Percentiles rank a stretch among this genome's conserved stretches.
These are phyloP conservation scores for Alosa alosa DNA, from an alignment of 2,113 vertebrate species.

Conservation along the genomic window DNA sequence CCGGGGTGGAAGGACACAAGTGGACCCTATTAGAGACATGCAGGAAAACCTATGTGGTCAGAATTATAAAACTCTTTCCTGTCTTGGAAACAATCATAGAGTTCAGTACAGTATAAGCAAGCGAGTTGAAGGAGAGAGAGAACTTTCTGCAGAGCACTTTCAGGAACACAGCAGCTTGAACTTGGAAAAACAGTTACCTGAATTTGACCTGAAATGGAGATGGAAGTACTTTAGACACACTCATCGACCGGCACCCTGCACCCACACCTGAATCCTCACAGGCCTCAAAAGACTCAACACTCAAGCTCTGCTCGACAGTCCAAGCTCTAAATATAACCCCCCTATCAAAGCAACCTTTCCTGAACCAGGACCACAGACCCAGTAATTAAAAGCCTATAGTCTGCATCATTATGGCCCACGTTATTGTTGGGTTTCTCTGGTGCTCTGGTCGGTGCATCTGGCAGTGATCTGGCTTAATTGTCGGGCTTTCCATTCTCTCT, in stretches of 20 bases:
- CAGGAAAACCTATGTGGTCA: conserved; percentile 3
- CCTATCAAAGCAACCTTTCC: neutral
- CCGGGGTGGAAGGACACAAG: conserved; percentile 4
- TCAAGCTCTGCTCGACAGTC: too few species aligned
- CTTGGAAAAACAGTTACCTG: too few species aligned
- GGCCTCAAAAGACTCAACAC: neutral
- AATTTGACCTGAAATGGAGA: too few species aligned
- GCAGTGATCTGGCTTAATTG: conserved; percentile 68
- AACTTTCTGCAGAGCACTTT: too few species aligned
- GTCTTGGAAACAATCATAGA: conserved; percentile 23
- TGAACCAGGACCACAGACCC: neutral
- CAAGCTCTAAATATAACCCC: too few species aligned
- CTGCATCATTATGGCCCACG: neutral
- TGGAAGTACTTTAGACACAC: neutral
- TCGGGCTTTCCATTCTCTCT: conserved; percentile 65
- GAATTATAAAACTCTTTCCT: conserved; percentile 13
- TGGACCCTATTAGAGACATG: neutral
- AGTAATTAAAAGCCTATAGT: neutral
- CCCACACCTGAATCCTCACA: neutral
- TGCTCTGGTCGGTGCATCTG: conserved; percentile 58
- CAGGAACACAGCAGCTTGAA: too few species aligned
- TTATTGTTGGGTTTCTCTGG: neutral
- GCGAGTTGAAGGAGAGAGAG: too few species aligned
- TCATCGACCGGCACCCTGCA: neutral
- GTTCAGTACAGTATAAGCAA: neutral